phyloP scores from a whole-genome alignment of 2,113 vertebrate genomes.

The Coptodon rendalli region DNA sequence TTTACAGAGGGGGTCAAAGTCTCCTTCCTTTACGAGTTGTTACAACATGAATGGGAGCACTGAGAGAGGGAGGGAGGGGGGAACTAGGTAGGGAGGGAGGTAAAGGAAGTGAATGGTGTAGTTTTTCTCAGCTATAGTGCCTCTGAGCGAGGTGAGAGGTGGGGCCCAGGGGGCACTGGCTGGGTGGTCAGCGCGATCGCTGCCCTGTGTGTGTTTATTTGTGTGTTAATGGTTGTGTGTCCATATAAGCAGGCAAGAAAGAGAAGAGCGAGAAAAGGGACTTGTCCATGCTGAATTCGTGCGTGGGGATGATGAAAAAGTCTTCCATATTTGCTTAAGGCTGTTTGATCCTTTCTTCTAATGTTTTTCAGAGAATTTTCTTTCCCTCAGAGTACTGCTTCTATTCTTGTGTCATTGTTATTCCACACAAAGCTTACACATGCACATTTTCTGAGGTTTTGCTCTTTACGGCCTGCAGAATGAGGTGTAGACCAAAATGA shows the following conservation, averaged over 20 bases:
- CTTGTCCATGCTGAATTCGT: constrained; percentile 19
- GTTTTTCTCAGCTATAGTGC: constrained; percentile 63
- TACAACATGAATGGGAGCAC: constrained; percentile 73
- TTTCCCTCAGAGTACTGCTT: constrained; percentile 10
- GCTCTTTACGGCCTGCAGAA: constrained; percentile 60
- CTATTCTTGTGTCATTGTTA: constrained; percentile 58
- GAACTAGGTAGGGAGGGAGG: constrained; percentile 10
- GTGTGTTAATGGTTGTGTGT: constrained; percentile 50
- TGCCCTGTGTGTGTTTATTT: constrained; percentile 47
- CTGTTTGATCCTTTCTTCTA: constrained; percentile 17
- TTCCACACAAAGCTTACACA: constrained; percentile 50
- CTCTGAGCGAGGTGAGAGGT: constrained; percentile 64
- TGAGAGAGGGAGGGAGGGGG: constrained; percentile 21
- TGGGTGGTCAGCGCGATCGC: constrained; percentile 67
- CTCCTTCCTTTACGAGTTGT: constrained; percentile 75
- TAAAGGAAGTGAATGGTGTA: constrained; percentile 69
- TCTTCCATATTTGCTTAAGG: constrained; percentile 31
- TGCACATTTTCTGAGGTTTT: constrained; percentile 62
- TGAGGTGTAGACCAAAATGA: constrained; percentile 61
- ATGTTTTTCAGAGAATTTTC: constrained; percentile 31
- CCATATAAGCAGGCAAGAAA: constrained; percentile 22
- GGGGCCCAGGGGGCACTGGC: constrained; percentile 57
- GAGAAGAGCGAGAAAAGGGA: background rate
- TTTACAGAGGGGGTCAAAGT: constrained; percentile 74
- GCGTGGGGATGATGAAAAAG: constrained; percentile 52